Conservation (phyloP, 2,888 invertebrate genomes). For the Leptinotarsa haldemani region DNA sequence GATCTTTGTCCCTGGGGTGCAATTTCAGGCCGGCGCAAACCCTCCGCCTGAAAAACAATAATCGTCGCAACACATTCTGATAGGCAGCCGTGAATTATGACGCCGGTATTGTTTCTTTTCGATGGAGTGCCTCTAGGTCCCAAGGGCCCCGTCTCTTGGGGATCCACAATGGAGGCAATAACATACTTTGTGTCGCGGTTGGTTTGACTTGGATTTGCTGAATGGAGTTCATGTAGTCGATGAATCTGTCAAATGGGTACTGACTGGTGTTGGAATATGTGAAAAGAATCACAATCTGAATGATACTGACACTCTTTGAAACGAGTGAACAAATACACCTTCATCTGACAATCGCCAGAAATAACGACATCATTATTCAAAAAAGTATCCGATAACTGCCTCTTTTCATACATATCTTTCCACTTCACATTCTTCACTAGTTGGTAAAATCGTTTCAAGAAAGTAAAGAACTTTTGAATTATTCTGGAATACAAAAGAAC, state of each 20-base stretch:
- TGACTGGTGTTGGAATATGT: too few relatives aligned
- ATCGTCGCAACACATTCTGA: slow-evolving; percentile 44
- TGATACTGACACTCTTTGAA: too few relatives aligned
- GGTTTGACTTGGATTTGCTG: background rate
- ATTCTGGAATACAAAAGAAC: too few relatives aligned
- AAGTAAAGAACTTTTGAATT: too few relatives aligned
- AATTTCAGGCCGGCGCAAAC: slow-evolving; percentile 47
- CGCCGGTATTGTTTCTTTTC: slow-evolving; percentile 32
- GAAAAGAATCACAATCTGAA: too few relatives aligned
- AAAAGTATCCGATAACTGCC: too few relatives aligned
- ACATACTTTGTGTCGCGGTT: background rate
- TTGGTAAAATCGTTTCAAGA: too few relatives aligned
- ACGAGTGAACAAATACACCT: too few relatives aligned
- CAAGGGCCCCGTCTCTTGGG: slow-evolving; percentile 3
- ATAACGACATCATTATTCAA: too few relatives aligned
- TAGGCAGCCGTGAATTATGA: slow-evolving; percentile 37
- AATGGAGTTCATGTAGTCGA: background rate
- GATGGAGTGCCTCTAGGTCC: slow-evolving; percentile 26
- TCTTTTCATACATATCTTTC: too few relatives aligned
- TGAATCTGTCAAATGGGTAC: background rate
- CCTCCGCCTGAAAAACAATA: slow-evolving; percentile 49
- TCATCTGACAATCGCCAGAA: too few relatives aligned
- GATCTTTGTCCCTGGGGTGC: slow-evolving; percentile 52
- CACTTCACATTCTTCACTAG: too few relatives aligned
- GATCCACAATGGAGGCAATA: slow-evolving; percentile 1